Evolutionary conservation across 2,888 invertebrate species (phyloP), one percentile per base, ranked within the genome.

Genomic region (Acanthococcus lagerstroemiae): DNA sequence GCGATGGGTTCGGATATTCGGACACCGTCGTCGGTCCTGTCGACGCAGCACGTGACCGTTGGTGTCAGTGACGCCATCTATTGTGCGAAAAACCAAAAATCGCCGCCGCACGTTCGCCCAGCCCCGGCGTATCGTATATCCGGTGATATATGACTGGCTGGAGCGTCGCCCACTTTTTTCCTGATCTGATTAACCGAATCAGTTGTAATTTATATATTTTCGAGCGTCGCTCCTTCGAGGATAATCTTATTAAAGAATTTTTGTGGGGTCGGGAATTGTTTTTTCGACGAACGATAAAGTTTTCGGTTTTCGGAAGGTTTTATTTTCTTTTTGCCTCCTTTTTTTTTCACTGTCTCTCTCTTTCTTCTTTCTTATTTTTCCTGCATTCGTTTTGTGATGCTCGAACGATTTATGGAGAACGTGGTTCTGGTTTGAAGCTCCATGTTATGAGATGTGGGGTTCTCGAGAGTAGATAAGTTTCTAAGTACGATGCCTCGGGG

Each of bases 21-120:
- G 37, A 37, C 12, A 9, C 37, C 37, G 37, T 37, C 12, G 12
- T 37, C 37, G 37, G 12, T n/a, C n/a, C n/a, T n/a, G n/a, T n/a
- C n/a, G n/a, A n/a, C n/a, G n/a, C n/a, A n/a, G 55, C 55, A 55
- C 55, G 55, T 55, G 55, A 55, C 55, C 55, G 4, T 17, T 21
- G 55, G 27, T 55, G n/a, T 55, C 55, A 30, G 55, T 60, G 46
- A 60, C 60, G 60, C 60, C 21, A 48, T 60, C 24, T 60, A 24
- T 46, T 60, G 7, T 22, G 50, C 26, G 48, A 12, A 15, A 52
- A 58, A 60, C 24, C 48, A 24, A 46, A 60, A 48, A 46, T 57
- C 57, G 27, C 24, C 12, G 46, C 46, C 58, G 12, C 24, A 15
- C 52, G 21, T 6, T 58, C 37, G 58, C 46, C 15, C n/a, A 15